Conservation (phyloP, 2,888 invertebrate species). For the Andrena camellia region DNA sequence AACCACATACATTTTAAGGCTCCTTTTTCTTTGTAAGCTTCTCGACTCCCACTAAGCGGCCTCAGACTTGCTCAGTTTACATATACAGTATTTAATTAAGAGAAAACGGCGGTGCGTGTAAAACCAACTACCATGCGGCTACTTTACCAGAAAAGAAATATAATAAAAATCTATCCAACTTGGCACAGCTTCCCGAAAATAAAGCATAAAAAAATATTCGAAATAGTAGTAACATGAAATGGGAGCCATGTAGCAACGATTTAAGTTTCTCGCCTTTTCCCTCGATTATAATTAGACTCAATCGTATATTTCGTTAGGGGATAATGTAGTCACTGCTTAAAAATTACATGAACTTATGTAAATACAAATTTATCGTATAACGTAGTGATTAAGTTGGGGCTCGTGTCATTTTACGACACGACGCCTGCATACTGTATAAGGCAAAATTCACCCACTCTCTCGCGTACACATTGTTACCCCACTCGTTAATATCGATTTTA, state of each 20-base stretch:
- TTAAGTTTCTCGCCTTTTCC: constrained; percentile 37
- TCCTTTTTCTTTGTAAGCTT: too few relatives aligned
- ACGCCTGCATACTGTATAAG: constrained; percentile 33
- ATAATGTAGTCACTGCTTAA: constrained; percentile 28
- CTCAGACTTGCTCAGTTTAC: too few relatives aligned
- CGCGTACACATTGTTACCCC: constrained; percentile 1
- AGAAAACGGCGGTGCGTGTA: neutral
- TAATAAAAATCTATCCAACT: neutral
- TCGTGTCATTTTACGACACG: constrained; percentile 1
- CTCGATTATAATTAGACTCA: constrained; percentile 15
- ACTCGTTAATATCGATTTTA: constrained; percentile 21
- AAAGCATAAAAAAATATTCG: constrained; percentile 9
- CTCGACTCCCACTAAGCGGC: too few relatives aligned
- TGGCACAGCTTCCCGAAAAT: neutral
- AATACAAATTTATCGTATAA: constrained; percentile 36
- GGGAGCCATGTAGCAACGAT: neutral
- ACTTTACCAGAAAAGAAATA: too few relatives aligned
- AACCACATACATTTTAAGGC: too few relatives aligned
- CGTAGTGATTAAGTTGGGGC: constrained; percentile 18
- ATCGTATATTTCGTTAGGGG: constrained; percentile 19
- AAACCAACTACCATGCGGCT: too few relatives aligned
- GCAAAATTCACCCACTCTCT: constrained; percentile 32
- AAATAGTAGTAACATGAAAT: constrained; percentile 3
- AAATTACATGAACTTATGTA: constrained; percentile 28
- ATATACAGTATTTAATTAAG: neutral